These are phyloP conservation scores for Drosophila jambulina DNA, from an alignment of 1,140 invertebrate species.

Conservation along the genomic window DNA sequence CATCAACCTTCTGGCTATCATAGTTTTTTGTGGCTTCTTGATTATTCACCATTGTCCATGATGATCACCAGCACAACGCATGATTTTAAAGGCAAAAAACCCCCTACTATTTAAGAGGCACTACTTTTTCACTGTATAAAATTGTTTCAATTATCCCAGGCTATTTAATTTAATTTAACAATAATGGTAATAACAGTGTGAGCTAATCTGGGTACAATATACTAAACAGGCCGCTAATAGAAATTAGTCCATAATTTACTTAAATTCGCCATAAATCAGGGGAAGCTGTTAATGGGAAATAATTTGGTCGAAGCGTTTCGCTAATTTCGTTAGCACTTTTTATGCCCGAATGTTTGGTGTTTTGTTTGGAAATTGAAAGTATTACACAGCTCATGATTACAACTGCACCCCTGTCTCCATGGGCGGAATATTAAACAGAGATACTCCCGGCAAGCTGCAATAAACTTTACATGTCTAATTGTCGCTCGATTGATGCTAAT, in stretches of 20 bases:
- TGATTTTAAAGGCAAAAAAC: conserved; percentile 12
- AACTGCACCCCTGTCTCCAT: conserved; percentile 5
- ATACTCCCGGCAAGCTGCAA: background rate
- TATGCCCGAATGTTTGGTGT: conserved; percentile 11
- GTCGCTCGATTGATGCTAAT: conserved; percentile 60
- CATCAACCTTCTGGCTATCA: conserved; percentile 21
- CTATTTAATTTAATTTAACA: conserved; percentile 26
- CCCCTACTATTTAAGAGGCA: background rate
- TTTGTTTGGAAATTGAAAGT: conserved; percentile 16
- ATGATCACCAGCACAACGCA: conserved; percentile 9
- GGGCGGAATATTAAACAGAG: background rate
- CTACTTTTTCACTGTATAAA: background rate
- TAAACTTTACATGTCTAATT: conserved; percentile 54
- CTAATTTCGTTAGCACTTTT: conserved; percentile 31
- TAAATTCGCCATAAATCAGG: conserved; percentile 25
- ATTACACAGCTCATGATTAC: background rate
- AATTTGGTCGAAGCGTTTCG: conserved; percentile 6
- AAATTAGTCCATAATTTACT: conserved; percentile 38
- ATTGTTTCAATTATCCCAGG: conserved; percentile 23
- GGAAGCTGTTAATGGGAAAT: conserved; percentile 22
- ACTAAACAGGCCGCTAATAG: conserved; percentile 26
- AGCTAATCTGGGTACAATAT: conserved; percentile 7
- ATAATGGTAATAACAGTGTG: conserved; percentile 13
- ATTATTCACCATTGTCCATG: conserved; percentile 13
- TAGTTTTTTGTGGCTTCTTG: conserved; percentile 25